Evolutionary conservation across 2,797 vertebrate genomes (phyloP), one percentile per base, ranked within the genome.

Genomic region (Aplochiton taeniatus): DNA sequence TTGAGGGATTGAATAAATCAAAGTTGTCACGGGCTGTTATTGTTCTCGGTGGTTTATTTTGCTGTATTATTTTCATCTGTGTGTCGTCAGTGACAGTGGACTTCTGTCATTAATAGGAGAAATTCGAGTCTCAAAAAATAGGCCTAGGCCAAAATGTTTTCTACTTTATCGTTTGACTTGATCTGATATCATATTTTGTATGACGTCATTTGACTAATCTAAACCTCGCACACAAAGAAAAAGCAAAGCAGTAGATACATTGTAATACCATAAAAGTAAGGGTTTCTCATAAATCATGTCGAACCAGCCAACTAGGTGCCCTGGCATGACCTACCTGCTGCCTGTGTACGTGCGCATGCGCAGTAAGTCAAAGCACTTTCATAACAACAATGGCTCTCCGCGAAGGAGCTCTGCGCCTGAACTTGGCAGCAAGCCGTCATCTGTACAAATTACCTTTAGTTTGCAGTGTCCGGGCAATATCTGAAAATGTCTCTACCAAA

Each of bases 341-440:
- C 43, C 50, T 12, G 47, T 47, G 17, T n/a, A 10, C 0, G 0
- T 14, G 79, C 90, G 90, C 91, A 90, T 91, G 91, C 85, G 91
- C 84, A 43, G 0, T 13, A 46, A 1, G n/a, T 41, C 13, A 18
- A 19, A 48, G n/a, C 18, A 4, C 51, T n/a, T 12, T 1, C 0
- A 17, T 12, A 11, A 31, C 31, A 31, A 31, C 2, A 6, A 31
- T 93, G 92, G 88, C 87, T 74, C 62, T 90, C 0, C 58, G 12
- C 4, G 5, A 0, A 49, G 74, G 73, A 69, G 52, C 72, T 1
- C n/a, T 65, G 1, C 50, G 76, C 8, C 14, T 68, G 0, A 73
- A 74, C 0, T 57, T 78, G 41, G 46, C 68, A 0, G 1, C 54
- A 4, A 76, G 69, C 31, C 70, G 73, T 9, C 1, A 31, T 59